Evolutionary conservation across 2,797 vertebrate species (phyloP).

Genomic region (Helicolenus hilgendorfi): DNA sequence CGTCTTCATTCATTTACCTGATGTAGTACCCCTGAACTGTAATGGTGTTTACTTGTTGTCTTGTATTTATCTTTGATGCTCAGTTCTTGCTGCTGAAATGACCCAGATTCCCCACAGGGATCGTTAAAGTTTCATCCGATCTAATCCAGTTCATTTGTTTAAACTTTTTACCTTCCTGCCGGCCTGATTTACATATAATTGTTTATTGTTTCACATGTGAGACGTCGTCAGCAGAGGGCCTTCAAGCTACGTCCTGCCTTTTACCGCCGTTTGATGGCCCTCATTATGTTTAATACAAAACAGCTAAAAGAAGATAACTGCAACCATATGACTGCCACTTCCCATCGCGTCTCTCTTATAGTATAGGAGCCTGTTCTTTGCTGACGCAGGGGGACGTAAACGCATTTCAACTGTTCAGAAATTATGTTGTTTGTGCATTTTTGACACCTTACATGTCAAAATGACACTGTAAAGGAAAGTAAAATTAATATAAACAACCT

Average conservation of each 20-base stretch:
- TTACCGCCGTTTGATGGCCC: constrained; percentile 34
- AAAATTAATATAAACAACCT: not conserved
- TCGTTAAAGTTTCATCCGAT: constrained; percentile 10
- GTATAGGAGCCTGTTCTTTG: not conserved
- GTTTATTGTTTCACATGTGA: constrained; percentile 17
- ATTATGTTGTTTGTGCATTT: not conserved
- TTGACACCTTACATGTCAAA: not conserved
- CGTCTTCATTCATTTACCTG: not conserved
- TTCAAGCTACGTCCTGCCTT: constrained; percentile 1
- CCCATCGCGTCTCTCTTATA: not conserved
- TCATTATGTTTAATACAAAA: constrained; percentile 55
- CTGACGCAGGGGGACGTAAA: not conserved
- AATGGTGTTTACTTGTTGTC: not conserved
- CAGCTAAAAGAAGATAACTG: constrained; percentile 61
- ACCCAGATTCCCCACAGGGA: not conserved
- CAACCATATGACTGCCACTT: constrained; percentile 55
- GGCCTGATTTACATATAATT: constrained; percentile 50
- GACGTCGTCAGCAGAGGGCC: constrained; percentile 28
- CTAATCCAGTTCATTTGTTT: constrained; percentile 24
- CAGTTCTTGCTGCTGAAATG: not conserved
- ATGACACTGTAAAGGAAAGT: not conserved
- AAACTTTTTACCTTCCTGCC: constrained; percentile 6
- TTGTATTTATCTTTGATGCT: not conserved
- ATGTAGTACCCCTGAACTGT: not conserved
- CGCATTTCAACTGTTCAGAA: not conserved